Percentiles rank a stretch among this genome's conserved stretches.
These are phyloP conservation scores for Synergus laeviventris DNA, from an alignment of 2,888 invertebrate species.

Conservation along the genomic window DNA sequence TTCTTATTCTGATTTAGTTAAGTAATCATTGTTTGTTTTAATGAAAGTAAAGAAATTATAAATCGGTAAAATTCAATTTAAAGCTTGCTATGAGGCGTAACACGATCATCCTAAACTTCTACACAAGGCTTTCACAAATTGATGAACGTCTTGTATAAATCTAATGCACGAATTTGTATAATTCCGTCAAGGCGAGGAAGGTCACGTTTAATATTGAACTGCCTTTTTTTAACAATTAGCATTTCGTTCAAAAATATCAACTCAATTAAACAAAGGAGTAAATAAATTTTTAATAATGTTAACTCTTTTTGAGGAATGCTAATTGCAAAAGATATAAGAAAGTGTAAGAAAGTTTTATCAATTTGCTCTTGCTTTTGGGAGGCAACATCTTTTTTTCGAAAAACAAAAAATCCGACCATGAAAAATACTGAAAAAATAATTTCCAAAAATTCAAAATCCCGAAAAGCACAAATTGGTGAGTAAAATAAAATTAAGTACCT, in stretches of 20 bases:
- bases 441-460: no score
- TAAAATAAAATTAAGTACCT: no score
- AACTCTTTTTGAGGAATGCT: neutral
- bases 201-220: constrained; percentile 39
- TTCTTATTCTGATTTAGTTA: neutral
- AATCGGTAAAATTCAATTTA: neutral
- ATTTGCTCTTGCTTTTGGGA: neutral
- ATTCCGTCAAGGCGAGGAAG: constrained; percentile 60
- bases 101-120: constrained; percentile 64
- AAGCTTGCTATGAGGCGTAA: constrained; percentile 40
- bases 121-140: constrained; percentile 70
- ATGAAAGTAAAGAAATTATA: neutral
- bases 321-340: neutral
- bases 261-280: neutral
- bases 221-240: neutral
- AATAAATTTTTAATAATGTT: neutral
- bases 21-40: neutral
- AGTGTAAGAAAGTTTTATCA: neutral
- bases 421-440: no score
- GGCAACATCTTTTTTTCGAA: no score
- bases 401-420: no score
- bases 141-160: constrained; percentile 69
- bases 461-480: no score
- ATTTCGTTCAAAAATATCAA: neutral
- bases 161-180: constrained; percentile 67